phyloP scores from a whole-genome alignment of 2,888 invertebrate genomes.

The Glaucopsyche alexis region DNA sequence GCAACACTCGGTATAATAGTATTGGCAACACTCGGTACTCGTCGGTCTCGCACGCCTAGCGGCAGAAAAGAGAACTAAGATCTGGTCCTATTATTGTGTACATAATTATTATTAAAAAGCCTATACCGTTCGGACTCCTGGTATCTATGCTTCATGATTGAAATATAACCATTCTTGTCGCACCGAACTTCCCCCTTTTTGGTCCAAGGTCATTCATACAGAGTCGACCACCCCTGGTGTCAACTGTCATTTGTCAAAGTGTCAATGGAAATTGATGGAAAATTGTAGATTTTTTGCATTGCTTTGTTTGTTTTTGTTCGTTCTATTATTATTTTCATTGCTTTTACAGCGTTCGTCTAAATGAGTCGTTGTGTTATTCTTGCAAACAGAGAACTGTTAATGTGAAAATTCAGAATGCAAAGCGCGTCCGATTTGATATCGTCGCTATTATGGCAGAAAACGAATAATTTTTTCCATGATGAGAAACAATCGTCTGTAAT shows the following conservation, averaged over 20 bases:
- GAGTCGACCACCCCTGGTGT: too few species aligned
- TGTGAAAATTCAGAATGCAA: conserved; percentile 53
- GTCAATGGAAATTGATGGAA: neutral
- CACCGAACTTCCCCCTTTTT: too few species aligned
- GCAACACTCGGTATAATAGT: too few species aligned
- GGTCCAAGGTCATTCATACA: too few species aligned
- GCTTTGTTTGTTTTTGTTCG: conserved; percentile 9
- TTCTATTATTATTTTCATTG: neutral
- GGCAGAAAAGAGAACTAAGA: too few species aligned
- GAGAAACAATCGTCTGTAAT: conserved; percentile 70
- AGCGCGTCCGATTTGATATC: conserved; percentile 69
- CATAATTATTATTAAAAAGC: too few species aligned
- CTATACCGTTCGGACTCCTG: too few species aligned
- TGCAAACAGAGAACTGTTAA: neutral
- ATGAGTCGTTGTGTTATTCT: neutral
- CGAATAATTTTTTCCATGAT: conserved; percentile 54
- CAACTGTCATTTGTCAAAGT: neutral
- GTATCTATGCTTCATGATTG: too few species aligned
- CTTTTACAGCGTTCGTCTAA: neutral
- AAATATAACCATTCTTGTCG: too few species aligned
- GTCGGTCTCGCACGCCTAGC: too few species aligned
- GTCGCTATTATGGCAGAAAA: conserved; percentile 66
- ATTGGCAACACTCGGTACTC: too few species aligned
- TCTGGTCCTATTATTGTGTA: too few species aligned
- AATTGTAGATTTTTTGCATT: neutral